These are phyloP conservation scores for Megamerina dolium DNA, from an alignment of 2,888 invertebrate genomes.

Conservation along the genomic window DNA sequence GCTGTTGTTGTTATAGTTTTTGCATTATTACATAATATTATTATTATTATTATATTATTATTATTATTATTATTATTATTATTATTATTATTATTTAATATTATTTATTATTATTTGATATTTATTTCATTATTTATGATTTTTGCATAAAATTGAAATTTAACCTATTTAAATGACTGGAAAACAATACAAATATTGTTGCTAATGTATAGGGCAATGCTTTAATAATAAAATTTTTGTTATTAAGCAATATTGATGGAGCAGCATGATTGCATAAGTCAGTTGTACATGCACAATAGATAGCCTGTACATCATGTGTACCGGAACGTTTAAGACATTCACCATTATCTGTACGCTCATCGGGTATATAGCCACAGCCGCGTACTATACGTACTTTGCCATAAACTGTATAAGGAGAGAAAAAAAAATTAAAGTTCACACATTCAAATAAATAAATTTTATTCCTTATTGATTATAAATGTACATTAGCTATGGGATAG, in stretches of 20 bases:
- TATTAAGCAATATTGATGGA: constrained; percentile 28
- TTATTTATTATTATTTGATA: too few species aligned
- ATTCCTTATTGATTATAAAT: too few species aligned
- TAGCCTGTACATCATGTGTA: constrained; percentile 66
- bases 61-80: too few species aligned
- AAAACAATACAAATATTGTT: constrained; percentile 22
- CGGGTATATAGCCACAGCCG: constrained; percentile 71
- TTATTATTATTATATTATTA: too few species aligned
- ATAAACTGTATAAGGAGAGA: constrained; percentile 58
- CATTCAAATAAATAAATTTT: too few species aligned
- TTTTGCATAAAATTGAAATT: constrained; percentile 26
- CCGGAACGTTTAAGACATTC: constrained; percentile 65
- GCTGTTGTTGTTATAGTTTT: too few species aligned
- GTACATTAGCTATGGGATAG: too few species aligned
- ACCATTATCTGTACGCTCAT: constrained; percentile 54
- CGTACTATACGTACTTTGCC: constrained; percentile 71
- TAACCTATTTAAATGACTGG: constrained; percentile 23
- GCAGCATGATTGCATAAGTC: constrained; percentile 67
- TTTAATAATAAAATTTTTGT: constrained; percentile 26
- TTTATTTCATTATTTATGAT: constrained; percentile 33
- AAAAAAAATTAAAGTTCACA: not conserved
- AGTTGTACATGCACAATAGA: constrained; percentile 72
- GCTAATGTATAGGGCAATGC: constrained; percentile 32
- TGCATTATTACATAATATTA: too few species aligned
- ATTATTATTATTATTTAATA: too few species aligned